phyloP scores from a whole-genome alignment of 2,113 vertebrate genomes.

The Mastomys coucha region DNA sequence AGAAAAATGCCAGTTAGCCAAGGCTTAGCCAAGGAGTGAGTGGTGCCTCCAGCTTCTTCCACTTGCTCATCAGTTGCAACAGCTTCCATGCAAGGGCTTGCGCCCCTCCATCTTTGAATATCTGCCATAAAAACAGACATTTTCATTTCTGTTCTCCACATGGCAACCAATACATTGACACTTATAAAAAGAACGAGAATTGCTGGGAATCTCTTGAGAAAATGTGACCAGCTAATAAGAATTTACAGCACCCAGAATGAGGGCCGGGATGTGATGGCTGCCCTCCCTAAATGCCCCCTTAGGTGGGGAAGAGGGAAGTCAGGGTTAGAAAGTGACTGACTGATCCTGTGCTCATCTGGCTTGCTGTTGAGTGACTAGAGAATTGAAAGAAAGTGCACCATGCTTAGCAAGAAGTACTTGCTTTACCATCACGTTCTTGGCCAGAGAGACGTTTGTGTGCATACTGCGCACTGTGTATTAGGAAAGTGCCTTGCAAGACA shows the following conservation, averaged over 20 bases:
- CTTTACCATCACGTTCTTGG: neutral
- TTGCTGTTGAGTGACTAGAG: neutral
- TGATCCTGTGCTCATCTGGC: neutral
- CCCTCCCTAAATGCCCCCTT: neutral
- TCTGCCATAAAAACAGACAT: neutral
- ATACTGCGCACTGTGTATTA: neutral
- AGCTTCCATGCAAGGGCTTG: neutral
- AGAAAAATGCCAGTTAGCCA: constrained; percentile 27
- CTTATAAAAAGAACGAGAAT: constrained; percentile 42
- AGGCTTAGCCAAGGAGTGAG: neutral
- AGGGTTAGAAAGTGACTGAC: neutral
- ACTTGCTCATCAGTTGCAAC: neutral
- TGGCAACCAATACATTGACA: constrained; percentile 9
- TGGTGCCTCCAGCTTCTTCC: neutral
- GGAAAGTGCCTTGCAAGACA: neutral
- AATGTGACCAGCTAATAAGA: constrained; percentile 19
- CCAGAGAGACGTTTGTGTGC: neutral
- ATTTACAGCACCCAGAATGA: neutral
- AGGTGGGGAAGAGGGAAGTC: neutral
- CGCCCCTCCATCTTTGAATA: neutral
- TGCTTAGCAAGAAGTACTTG: neutral
- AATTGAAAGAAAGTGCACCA: neutral
- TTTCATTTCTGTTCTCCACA: constrained; percentile 5
- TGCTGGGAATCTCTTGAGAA: neutral
- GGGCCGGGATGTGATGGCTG: neutral